A percentile compares a stretch with the other conserved stretches of the same genome.
Conservation (phyloP, 2,797 vertebrate genomes). For the Pseudomugil gertrudae region DNA sequence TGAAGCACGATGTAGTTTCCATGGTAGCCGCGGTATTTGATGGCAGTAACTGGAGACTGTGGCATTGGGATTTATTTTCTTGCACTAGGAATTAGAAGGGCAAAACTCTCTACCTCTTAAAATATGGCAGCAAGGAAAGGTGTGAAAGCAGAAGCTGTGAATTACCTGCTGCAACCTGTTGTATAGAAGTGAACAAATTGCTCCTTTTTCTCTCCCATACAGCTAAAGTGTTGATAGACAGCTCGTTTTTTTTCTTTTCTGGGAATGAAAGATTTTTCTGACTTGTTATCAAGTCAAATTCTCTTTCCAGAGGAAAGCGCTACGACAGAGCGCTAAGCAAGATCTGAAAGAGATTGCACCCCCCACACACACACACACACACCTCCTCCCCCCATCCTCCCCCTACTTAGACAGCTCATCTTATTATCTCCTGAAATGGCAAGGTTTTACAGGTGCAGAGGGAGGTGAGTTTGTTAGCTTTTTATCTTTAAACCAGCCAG, state of each 20-base stretch:
- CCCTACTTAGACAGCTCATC: slow-evolving; percentile 59
- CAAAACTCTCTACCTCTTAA: slow-evolving; percentile 55
- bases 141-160: slow-evolving; percentile 55
- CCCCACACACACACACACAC: not conserved
- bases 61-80: slow-evolving; percentile 55
- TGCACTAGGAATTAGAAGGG: slow-evolving; percentile 52
- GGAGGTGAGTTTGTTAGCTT: slow-evolving; percentile 65
- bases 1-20: slow-evolving; percentile 52
- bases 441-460: slow-evolving; percentile 77
- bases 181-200: slow-evolving; percentile 62
- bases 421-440: slow-evolving; percentile 76
- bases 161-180: slow-evolving; percentile 52
- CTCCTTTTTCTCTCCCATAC: slow-evolving; percentile 37
- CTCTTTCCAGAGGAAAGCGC: slow-evolving; percentile 69
- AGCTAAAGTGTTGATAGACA: slow-evolving; percentile 67
- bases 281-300: slow-evolving; percentile 70
- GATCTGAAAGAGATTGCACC: slow-evolving; percentile 65
- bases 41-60: slow-evolving; percentile 45
- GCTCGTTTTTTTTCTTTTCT: slow-evolving; percentile 38
- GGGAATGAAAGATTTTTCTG: slow-evolving; percentile 65
- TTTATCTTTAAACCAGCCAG: slow-evolving; percentile 72
- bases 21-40: slow-evolving; percentile 59
- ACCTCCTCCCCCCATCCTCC: slow-evolving; percentile 9
- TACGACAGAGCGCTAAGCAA: slow-evolving; percentile 53
- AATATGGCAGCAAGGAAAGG: slow-evolving; percentile 60